Percentiles rank a stretch among this genome's conserved stretches.
phyloP scores from a whole-genome alignment of 2,888 invertebrate genomes.

The Achlya flavicornis region DNA sequence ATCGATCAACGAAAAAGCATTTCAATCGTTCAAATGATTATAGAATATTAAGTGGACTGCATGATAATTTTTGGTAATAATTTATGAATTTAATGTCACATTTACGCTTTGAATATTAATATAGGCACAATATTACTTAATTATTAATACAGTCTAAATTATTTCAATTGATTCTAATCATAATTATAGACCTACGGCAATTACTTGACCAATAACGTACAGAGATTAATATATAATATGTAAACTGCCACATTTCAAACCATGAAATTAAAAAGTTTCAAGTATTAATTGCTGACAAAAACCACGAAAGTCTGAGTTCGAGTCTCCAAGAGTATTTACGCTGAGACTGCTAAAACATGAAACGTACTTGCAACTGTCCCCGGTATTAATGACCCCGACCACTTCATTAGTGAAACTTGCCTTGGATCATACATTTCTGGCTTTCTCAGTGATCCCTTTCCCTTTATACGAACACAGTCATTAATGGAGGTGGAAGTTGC shows the following conservation, averaged over 20 bases:
- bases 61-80: no score
- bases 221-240: no score
- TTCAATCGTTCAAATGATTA: no score
- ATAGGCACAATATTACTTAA: neutral
- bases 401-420: constrained; percentile 4
- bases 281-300: neutral
- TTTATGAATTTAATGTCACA: neutral
- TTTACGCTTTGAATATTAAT: neutral
- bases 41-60: no score
- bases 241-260: no score
- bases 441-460: neutral
- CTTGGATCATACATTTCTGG: neutral
- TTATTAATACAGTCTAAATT: neutral
- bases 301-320: neutral
- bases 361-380: neutral
- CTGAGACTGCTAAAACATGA: neutral
- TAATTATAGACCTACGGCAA: no score
- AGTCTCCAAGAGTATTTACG: neutral
- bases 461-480: neutral
- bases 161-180: neutral
- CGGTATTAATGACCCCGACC: neutral
- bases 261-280: no score
- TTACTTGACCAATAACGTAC: neutral
- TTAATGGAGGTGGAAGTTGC: neutral
- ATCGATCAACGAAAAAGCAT: neutral